These are phyloP conservation scores for Plagodis dolabraria DNA, from an alignment of 2,888 invertebrate genomes.

Conservation along the genomic window DNA sequence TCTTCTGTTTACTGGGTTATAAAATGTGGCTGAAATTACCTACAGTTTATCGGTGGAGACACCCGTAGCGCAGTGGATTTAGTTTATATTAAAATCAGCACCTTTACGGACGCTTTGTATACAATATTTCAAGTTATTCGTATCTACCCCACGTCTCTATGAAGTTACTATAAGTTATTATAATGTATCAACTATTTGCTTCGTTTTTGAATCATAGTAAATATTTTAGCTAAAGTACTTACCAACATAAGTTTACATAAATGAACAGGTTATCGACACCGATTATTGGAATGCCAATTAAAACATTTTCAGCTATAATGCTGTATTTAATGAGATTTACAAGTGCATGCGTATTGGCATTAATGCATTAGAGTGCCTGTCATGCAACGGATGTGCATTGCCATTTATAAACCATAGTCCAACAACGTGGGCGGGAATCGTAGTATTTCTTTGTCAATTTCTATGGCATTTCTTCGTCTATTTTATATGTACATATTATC, in stretches of 20 bases:
- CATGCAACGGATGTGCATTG: constrained; percentile 69
- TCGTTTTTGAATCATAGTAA: too few species aligned
- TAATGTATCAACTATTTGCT: too few species aligned
- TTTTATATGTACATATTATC: background rate
- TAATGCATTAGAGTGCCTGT: constrained; percentile 65
- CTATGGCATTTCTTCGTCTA: constrained; percentile 9
- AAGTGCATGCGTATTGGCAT: constrained; percentile 55
- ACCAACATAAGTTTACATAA: background rate
- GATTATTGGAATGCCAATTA: constrained; percentile 1
- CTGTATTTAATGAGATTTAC: constrained; percentile 43
- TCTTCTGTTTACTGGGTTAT: too few species aligned
- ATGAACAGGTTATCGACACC: background rate
- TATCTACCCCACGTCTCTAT: too few species aligned
- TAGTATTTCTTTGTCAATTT: constrained; percentile 38
- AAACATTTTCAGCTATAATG: constrained; percentile 12
- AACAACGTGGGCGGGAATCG: constrained; percentile 70
- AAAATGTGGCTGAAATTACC: too few species aligned
- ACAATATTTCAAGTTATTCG: too few species aligned
- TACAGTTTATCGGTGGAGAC: too few species aligned
- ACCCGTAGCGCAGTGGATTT: too few species aligned
- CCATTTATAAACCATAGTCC: constrained; percentile 68
- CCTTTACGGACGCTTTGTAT: too few species aligned
- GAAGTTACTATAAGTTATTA: too few species aligned
- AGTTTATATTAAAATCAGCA: too few species aligned
- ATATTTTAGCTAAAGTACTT: too few species aligned